Base-by-base conservation (phyloP, 2,113 vertebrate species). In the Neolamprologus brichardi region DNA sequence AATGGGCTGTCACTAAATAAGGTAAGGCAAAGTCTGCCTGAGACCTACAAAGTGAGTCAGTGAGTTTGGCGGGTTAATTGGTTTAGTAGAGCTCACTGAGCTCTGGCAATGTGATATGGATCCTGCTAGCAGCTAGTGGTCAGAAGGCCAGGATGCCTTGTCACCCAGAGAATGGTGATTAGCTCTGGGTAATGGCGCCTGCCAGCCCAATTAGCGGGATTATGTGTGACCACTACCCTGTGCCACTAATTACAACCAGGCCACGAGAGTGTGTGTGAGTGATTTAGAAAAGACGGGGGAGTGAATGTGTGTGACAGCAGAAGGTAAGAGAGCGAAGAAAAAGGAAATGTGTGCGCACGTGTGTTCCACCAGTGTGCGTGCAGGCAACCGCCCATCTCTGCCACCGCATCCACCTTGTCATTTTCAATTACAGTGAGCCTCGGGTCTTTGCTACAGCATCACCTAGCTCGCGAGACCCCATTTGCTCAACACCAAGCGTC, bases 111-210 rank as follows among this genome's bases (percentile, higher is more conserved):
- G 87, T 81, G 90, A 92, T 92, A 86, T 84, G 85, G 88, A 89
- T 93, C 89, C 84, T 62, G 85, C 86, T 88, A 87, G 92, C 91
- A 91, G 90, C 88, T 44, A 72, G 80, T 92, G 93, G 93, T 94
- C 92, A 91, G 91, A 79, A 89, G 92, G 89, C 86, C 87, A 88
- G 85, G 88, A 89, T 32, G 84, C 87, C 88, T 92, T 79, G 85
- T 89, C 91, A 87, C 90, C 87, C 92, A 90, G 91, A 93, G 89
- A 91, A 94, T 89, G 87, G 91, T 92, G 94, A 94, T 95, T 94
- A 95, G 91, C 90, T 90, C 88, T 89, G 94, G 88, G 91, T 94
- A 95, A 95, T 95, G 92, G 93, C 53, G 93, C 95, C 92, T 94
- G 95, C 92, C 91, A 94, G 90, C 81, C 91, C 95, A 95, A 95